Base-by-base conservation (phyloP, 2,888 invertebrate species). In the Salpingus planirostris region DNA sequence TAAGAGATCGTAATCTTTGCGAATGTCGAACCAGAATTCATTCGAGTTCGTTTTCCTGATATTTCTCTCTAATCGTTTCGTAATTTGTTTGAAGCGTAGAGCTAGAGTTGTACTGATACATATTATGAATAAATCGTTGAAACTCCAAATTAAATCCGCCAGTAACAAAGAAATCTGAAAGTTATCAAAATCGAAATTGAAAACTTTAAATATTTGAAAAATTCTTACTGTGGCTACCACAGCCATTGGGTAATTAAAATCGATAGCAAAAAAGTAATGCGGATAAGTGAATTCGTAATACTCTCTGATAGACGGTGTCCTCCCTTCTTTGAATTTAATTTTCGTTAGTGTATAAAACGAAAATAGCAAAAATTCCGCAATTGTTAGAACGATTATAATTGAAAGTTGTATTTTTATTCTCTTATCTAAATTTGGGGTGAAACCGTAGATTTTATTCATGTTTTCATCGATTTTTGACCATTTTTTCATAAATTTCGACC, bases 71-170 rank as follows among this genome's bases (percentile, higher is more conserved):
- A 59, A 27, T 30, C 49, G 43, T 6, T 31, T 22, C 0, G 48
- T 47, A n/a, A 62, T 52, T 43, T 58, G 55, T 32, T 46, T 39
- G 33, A 61, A 60, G 29, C 56, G 51, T 11, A 49, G 28, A 1
- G 59, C 52, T 18, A 61, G 32, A 8, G 51, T 40, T 10, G 46
- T 47, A 35, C 60, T 57, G 11, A 59, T 33, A 15, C 55, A 23
- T 31, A 62, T 58, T 21, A 62, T 53, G 36, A 59, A 60, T 23
- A 61, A 38, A 39, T 62, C 62, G 31, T 49, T 56, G 27, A 53
- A 52, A 21, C 52, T 51, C 58, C 58, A 59, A 13, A 47, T 44
- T 28, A 60, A 47, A 3, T 53, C 50, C 11, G 51, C 43, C 8
- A 54, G 45, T 10, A 52, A 13, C 14, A 47, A 48, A 15, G 54